Conservation (phyloP, 1,140 invertebrate genomes). For the Babylonia areolata region DNA sequence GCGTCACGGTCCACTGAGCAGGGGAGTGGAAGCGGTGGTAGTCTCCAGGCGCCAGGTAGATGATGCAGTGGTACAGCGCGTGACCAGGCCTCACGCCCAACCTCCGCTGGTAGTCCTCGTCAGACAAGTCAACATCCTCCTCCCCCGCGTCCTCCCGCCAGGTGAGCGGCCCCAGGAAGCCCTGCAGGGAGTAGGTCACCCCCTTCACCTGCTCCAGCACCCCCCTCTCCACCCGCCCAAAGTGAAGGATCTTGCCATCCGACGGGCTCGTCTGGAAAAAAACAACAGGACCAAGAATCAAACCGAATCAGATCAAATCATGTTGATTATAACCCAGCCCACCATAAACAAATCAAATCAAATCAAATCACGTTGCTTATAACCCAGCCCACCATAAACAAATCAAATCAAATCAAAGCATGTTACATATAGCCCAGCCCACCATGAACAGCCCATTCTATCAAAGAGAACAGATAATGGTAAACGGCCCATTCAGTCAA, state of each 20-base stretch:
- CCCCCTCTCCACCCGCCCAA: conserved; percentile 89
- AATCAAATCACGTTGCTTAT: no score
- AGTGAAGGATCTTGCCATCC: conserved; percentile 94
- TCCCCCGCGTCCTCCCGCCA: conserved; percentile 31
- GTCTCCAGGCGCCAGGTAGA: conserved; percentile 98
- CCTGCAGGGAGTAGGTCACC: conserved; percentile 92
- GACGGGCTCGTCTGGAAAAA: conserved; percentile 87
- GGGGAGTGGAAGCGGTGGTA: conserved; percentile 99
- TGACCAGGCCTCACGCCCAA: conserved; percentile 81
- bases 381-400: no score
- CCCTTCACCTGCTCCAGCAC: conserved; percentile 95
- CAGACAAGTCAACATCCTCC: conserved; percentile 28
- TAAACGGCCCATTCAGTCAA: no score
- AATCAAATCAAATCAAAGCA: no score
- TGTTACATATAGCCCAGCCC: no score
- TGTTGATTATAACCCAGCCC: no score
- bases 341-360: no score
- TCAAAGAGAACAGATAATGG: no score
- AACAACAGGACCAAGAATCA: no score
- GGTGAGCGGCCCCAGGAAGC: conserved; percentile 86
- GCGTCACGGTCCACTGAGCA: conserved; percentile 89
- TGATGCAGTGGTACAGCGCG: conserved; percentile 93
- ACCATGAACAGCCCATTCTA: no score
- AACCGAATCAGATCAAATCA: no score
- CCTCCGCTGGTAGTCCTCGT: conserved; percentile 80